Evolutionary conservation across 2,888 invertebrate species (phyloP), one percentile per base, ranked within the genome.

Genomic region (Tiliacea citrago): DNA sequence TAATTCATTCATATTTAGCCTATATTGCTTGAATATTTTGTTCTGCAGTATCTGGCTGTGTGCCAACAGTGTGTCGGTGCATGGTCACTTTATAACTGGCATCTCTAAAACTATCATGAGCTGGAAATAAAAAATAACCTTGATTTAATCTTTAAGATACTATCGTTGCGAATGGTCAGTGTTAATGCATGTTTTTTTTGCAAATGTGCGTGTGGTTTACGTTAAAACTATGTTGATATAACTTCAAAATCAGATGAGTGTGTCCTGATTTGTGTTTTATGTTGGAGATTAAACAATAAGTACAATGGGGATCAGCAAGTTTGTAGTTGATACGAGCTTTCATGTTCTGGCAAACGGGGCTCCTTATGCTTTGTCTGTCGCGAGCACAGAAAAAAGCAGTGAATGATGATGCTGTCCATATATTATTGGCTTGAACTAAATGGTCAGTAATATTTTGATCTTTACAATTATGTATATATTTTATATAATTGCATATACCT

Each of bases 21-120:
- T 82, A 84, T 86, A 88, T 86, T 81, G 88, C 81, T 81, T 84
- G 84, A 84, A 79, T 87, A 86, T 79, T 89, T 88, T 88, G 88
- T 90, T 89, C 80, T 85, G 89, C 88, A 89, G 81, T 86, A 78
- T 85, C 86, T 93, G 93, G 93, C 92, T 51, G 8, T 2, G 0
- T 24, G 91, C 93, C 93, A 93, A 87, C 60, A 84, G 76, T 71
- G 49, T 85, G 88, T 83, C 45, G 77, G 85, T 87, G 88, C 88
- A 88, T 88, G 77, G 81, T 82, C 79, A 79, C 73, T 83, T 88
- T 84, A 81, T 78, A 78, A 82, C 85, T 75, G 81, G 81, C 75
- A 77, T 82, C 81, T 88, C 77, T 63, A 73, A 74, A 86, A 86
- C 86, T 81, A 81, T 83, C 85, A 65, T 51, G 77, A 65, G 79